Evolutionary conservation across 2,113 vertebrate genomes (phyloP).

Genomic region (Xenopus borealis): DNA sequence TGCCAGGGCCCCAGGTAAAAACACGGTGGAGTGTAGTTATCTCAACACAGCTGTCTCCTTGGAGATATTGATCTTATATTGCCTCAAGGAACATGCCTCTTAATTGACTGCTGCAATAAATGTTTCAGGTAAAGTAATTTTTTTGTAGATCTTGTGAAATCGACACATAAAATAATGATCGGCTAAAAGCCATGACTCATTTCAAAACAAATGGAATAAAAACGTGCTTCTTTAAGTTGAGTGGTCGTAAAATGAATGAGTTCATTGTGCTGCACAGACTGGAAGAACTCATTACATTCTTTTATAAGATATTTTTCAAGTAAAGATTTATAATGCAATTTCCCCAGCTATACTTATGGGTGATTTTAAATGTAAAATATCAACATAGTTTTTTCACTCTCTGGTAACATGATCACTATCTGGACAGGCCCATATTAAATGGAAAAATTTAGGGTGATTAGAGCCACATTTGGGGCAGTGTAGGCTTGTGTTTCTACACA

Average conservation of each 20-base stretch:
- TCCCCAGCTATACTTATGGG: not conserved
- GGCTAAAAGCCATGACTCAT: conserved; percentile 34
- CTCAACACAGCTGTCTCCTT: conserved; percentile 2
- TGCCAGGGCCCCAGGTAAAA: no score
- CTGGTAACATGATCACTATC: conserved; percentile 6
- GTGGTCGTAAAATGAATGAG: conserved; percentile 50
- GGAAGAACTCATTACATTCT: conserved; percentile 46
- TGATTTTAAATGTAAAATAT: no score
- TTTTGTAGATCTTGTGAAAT: conserved; percentile 34
- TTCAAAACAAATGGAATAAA: conserved; percentile 48
- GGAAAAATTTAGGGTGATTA: no score
- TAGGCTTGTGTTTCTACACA: no score
- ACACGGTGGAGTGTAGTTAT: no score
- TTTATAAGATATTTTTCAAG: conserved; percentile 44
- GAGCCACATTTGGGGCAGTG: no score
- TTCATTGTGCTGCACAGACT: conserved; percentile 45
- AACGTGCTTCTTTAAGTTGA: conserved; percentile 34
- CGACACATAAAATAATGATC: conserved; percentile 43
- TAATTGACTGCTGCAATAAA: conserved; percentile 30
- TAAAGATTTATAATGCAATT: conserved; percentile 52
- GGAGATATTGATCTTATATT: conserved; percentile 18
- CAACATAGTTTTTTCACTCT: not conserved
- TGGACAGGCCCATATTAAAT: no score
- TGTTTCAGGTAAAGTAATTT: conserved; percentile 35
- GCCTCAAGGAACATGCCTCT: conserved; percentile 15